A percentile compares a stretch with the other conserved stretches of the same genome.
These are phyloP conservation scores for Camptogramma bilineatum DNA, from an alignment of 2,888 invertebrate species.

Conservation along the genomic window DNA sequence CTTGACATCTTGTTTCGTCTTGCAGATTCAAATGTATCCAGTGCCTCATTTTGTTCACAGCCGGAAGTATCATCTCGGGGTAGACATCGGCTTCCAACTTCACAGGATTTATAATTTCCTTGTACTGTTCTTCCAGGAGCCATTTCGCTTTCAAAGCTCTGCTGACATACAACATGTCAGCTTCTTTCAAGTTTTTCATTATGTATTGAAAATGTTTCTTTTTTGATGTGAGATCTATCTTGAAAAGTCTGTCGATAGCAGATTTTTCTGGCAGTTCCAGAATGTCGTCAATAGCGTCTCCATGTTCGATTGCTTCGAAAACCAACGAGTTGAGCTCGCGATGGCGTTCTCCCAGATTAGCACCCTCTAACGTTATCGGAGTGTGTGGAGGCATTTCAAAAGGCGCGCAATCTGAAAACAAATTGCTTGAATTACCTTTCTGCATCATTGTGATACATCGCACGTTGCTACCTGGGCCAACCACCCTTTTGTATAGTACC, in stretches of 20 bases:
- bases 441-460: not conserved
- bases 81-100: conserved; percentile 43
- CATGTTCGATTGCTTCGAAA: conserved; percentile 6
- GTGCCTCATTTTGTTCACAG: conserved; percentile 44
- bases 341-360: conserved; percentile 9
- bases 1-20: conserved; percentile 53
- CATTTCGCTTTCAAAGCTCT: conserved; percentile 46
- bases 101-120: conserved; percentile 40
- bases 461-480: not conserved
- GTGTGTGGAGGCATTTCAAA: conserved; percentile 5
- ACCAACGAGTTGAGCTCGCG: conserved; percentile 5
- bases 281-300: conserved; percentile 2
- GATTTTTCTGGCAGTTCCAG: conserved; percentile 11
- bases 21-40: conserved; percentile 43
- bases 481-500: not conserved
- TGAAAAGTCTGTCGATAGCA: conserved; percentile 11
- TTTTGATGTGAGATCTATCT: conserved; percentile 36
- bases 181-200: conserved; percentile 38
- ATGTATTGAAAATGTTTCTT: conserved; percentile 37
- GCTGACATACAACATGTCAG: conserved; percentile 46
- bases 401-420: not conserved
- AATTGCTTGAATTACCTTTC: not conserved
- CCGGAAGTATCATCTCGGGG: conserved; percentile 44
- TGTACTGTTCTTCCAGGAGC: conserved; percentile 39
- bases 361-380: conserved; percentile 5